Base-by-base conservation (phyloP, 2,888 invertebrate species). In the Ectemnius cavifrons region DNA sequence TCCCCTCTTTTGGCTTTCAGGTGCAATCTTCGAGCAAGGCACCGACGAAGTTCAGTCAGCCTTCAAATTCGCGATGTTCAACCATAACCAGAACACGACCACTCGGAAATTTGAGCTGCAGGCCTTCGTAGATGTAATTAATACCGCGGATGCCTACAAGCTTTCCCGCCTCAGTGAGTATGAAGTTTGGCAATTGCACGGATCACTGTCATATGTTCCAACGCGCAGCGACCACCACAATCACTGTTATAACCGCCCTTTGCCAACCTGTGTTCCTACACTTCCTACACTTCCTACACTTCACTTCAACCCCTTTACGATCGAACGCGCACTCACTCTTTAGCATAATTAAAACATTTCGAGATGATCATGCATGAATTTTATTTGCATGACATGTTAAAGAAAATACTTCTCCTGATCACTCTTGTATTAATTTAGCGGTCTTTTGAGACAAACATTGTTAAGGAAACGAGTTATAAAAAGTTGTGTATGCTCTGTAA, bases 141-240 rank as follows among this genome's bases (percentile, higher is more conserved):
- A 97, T 91, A 97, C 97, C 13, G 97, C 97, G 23, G 97, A 98
- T 91, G 97, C 97, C 76, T 98, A 97, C 92, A 97, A 97, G 91
- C 93, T 98, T 74, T 97, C 97, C 59, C 94, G 97, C 87, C 93
- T 97, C 81, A 97, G 98, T 98, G 92, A 95, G 97, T 96, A 85
- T 37, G 49, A 80, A 67, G 67, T 74, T 78, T 13, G 28, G 16
- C 58, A 59, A 62, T 59, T 49, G 56, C 37, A 56, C 47, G 60
- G 59, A 67, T 71, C 61, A 37, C 11, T 20, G 46, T 20, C 47
- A 37, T 8, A 20, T 28, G 28, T 46, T 49, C 8, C 28, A 23
- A 23, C 18, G 3, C 6, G 37, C 3, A 23, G 52, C 52, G 11
- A 60, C n/a, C n/a, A n/a, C 60, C n/a, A 16, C 18, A 73, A 14